These are phyloP conservation scores for Exocentrus adspersus DNA, from an alignment of 2,888 invertebrate species.

Conservation along the genomic window DNA sequence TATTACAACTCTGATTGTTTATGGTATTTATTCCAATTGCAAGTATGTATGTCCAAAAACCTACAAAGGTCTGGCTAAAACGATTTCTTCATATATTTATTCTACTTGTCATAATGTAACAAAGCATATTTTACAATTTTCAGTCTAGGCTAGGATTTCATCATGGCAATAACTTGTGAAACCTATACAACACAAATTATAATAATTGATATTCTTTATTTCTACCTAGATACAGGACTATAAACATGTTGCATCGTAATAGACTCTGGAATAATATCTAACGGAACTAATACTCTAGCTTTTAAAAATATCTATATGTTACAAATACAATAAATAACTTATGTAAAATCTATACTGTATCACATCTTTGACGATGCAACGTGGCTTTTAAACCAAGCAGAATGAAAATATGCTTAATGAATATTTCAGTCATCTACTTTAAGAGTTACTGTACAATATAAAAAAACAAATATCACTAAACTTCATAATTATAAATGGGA, in stretches of 20 bases:
- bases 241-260: conserved; percentile 48
- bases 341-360: conserved; percentile 21
- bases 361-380: conserved; percentile 47
- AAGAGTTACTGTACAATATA: conserved; percentile 58
- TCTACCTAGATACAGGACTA: conserved; percentile 29
- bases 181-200: conserved; percentile 54
- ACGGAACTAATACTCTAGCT: conserved; percentile 29
- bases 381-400: conserved; percentile 26
- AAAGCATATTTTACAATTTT: conserved; percentile 56
- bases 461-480: conserved; percentile 53
- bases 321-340: conserved; percentile 34
- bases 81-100: conserved; percentile 46
- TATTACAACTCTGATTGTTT: no score
- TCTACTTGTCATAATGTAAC: conserved; percentile 55
- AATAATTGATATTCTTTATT: conserved; percentile 57
- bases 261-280: conserved; percentile 26
- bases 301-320: conserved; percentile 24
- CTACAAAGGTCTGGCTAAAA: conserved; percentile 31
- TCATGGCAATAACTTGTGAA: conserved; percentile 63
- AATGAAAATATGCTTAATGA: conserved; percentile 45
- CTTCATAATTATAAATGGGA: conserved; percentile 23
- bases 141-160: conserved; percentile 63
- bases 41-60: background rate
- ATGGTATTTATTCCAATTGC: no score
- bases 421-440: conserved; percentile 59